Percentiles rank a stretch among this genome's conserved stretches.
These are phyloP conservation scores for Synanthedon vespiformis DNA, from an alignment of 2,888 invertebrate species.

Conservation along the genomic window DNA sequence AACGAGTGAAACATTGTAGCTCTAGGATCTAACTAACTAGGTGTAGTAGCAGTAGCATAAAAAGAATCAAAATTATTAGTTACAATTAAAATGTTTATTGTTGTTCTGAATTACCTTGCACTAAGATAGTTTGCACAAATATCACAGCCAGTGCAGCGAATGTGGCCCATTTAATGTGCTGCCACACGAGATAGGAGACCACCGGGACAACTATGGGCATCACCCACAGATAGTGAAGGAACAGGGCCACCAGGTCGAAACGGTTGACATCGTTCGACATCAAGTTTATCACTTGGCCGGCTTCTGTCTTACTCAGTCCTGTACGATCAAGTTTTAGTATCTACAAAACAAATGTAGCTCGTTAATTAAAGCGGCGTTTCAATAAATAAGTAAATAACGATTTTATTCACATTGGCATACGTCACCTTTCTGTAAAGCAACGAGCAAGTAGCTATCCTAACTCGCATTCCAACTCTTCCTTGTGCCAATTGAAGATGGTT, in stretches of 20 bases:
- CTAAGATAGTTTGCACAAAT: conserved; percentile 72
- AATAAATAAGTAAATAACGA: background rate
- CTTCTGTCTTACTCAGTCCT: conserved; percentile 72
- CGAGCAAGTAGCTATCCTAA: conserved; percentile 82
- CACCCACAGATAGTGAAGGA: conserved; percentile 83
- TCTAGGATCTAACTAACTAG: background rate
- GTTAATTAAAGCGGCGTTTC: background rate
- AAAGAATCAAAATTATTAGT: background rate
- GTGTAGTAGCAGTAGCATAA: no score
- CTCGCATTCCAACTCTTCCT: conserved; percentile 79
- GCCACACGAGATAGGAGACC: conserved; percentile 57
- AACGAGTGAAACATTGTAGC: background rate
- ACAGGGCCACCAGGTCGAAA: conserved; percentile 78
- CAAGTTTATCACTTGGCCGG: conserved; percentile 86
- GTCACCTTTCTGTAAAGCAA: conserved; percentile 85
- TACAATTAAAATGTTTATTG: conserved; percentile 1
- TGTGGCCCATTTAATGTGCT: conserved; percentile 49
- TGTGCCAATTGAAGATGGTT: conserved; percentile 73
- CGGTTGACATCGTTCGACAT: conserved; percentile 88
- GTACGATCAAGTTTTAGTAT: conserved; percentile 64
- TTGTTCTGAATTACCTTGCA: conserved; percentile 38
- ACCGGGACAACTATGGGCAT: conserved; percentile 81
- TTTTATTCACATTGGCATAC: conserved; percentile 6
- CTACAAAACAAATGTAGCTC: conserved; percentile 16
- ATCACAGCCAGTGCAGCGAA: conserved; percentile 55